phyloP scores from a whole-genome alignment of 2,888 invertebrate genomes.

The Diogma glabrata region DNA sequence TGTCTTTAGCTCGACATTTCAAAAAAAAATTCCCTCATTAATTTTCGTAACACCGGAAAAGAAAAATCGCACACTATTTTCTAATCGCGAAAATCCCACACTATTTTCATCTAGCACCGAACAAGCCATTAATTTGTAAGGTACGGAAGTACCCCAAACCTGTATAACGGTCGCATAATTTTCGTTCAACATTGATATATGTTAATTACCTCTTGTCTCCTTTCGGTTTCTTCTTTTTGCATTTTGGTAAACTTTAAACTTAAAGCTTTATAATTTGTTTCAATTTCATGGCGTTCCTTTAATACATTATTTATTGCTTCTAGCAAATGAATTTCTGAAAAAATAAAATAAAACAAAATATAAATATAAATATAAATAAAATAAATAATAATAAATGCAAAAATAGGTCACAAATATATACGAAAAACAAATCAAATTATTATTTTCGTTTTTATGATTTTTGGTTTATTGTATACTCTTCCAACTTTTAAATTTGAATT shows the following conservation, averaged over 20 bases:
- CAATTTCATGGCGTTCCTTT: conserved; percentile 15
- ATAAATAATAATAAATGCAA: neutral
- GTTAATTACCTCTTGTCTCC: conserved; percentile 12
- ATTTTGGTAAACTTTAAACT: conserved; percentile 13
- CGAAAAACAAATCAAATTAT: too few species aligned
- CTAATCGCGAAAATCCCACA: too few species aligned
- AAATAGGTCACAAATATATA: neutral
- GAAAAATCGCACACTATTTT: too few species aligned
- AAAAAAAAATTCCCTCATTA: too few species aligned
- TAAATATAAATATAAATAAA: neutral
- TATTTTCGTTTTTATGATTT: neutral
- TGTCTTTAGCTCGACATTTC: too few species aligned
- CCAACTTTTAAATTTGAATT: too few species aligned
- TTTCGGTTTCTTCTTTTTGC: conserved; percentile 13
- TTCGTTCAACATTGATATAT: neutral
- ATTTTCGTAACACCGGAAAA: too few species aligned
- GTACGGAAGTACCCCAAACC: too few species aligned
- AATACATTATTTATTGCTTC: conserved; percentile 12
- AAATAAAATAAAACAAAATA: neutral
- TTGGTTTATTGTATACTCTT: too few species aligned
- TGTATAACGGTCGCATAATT: too few species aligned
- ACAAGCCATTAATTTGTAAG: too few species aligned
- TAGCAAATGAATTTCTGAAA: conserved; percentile 15
- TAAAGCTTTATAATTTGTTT: conserved; percentile 14
- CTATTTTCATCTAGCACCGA: too few species aligned